Base-by-base conservation (phyloP, 1,140 invertebrate genomes). In the Pseudoatta argentina region DNA sequence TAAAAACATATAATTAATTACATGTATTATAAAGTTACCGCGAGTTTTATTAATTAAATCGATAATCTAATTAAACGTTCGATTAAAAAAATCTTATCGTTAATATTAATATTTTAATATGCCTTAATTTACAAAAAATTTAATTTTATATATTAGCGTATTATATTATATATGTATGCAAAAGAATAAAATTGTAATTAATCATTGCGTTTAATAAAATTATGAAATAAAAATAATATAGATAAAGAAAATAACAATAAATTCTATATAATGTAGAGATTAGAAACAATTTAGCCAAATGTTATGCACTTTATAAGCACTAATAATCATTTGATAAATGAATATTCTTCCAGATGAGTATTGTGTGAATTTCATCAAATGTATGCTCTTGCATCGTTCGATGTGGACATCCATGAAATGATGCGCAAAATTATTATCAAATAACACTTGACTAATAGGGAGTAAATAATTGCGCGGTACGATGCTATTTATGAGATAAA, bases 391-490 rank as follows among this genome's bases (percentile, higher is more conserved):
- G 78, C 34, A 71, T 44, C 55, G 24, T 14, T 59, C 67, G 53
- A 61, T 82, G 55, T 83, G 69, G 39, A 55, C 57, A 21, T 71
- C 21, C 48, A 83, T n/a, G 53, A 83, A 83, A 73, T 83, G 55
- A 75, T 59, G 55, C 55, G 67, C 69, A 73, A 83, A 83, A 83
- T 83, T 83, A 83, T 83, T 83, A 57, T 83, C 79, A 83, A 83
- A 61, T 83, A 83, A 83, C 14, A 57, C 55, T 81, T 83, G 79
- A 75, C 69, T 69, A 83, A 53, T 61, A 83, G 67, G 24, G 34
- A 83, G 69, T 83, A 75, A 83, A 75, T 83, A 83, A 83, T 83
- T 83, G 79, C 14, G 14, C 69, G 14, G 24, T 51, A n/a, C 69
- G 27, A 73, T 83, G 55, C 55, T 57, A 63, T 83, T 83, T 83